Conservation (phyloP, 2,113 vertebrate genomes). For the Micronycteris hirsuta region DNA sequence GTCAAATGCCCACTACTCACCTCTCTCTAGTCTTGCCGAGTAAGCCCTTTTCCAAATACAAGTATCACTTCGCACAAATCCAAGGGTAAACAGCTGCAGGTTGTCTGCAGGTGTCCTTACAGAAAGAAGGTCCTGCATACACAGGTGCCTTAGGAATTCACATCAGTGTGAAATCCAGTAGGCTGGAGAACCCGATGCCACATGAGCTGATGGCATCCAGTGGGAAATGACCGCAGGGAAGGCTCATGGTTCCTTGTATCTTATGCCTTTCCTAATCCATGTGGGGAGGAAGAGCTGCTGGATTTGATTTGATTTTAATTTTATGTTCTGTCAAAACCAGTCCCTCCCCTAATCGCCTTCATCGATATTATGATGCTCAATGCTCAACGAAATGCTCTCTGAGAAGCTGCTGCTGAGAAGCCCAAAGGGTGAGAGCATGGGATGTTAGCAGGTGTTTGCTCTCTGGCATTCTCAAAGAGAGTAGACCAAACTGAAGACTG, state of each 20-base stretch:
- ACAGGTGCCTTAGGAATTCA: neutral
- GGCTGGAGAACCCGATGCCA: neutral
- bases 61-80: neutral
- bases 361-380: neutral
- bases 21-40: neutral
- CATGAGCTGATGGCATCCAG: neutral
- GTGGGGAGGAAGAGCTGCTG: neutral
- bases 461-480: neutral
- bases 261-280: neutral
- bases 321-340: neutral
- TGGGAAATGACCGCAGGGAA: neutral
- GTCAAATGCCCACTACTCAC: neutral
- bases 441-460: neutral
- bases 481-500: neutral
- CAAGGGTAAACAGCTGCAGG: neutral
- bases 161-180: neutral
- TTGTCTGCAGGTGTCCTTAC: neutral
- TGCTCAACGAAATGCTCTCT: neutral
- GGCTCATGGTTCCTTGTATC: neutral
- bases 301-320: constrained; percentile 46
- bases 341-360: neutral
- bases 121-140: neutral
- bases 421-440: neutral
- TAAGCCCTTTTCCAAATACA: neutral
- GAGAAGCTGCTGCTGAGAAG: neutral